Percentiles rank a stretch among this genome's conserved stretches.
Conservation (phyloP, 2,888 invertebrate genomes). For the Coecobrya sp. region DNA sequence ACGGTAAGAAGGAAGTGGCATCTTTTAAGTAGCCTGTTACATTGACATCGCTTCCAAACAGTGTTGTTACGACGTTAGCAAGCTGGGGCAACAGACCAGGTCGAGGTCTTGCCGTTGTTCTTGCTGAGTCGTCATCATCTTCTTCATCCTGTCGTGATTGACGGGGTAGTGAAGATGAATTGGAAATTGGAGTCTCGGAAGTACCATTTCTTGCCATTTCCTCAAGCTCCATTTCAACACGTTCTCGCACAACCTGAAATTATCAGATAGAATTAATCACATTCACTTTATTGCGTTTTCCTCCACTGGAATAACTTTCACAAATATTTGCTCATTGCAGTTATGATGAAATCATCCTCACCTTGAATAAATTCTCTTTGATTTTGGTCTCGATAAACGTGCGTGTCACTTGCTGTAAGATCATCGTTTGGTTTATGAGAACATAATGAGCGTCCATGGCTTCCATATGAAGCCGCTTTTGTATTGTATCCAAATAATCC, state of each 20-base stretch:
- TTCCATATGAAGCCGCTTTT: conserved; percentile 77
- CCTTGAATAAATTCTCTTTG: conserved; percentile 85
- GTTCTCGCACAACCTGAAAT: conserved; percentile 55
- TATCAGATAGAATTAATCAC: too few relatives aligned
- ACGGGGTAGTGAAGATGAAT: neutral
- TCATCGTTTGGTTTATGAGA: conserved; percentile 82
- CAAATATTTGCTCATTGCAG: neutral
- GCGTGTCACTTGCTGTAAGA: conserved; percentile 80
- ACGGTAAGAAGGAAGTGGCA: conserved; percentile 83
- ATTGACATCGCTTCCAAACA: conserved; percentile 85
- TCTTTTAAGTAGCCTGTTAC: conserved; percentile 84
- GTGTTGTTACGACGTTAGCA: conserved; percentile 83
- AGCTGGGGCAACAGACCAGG: conserved; percentile 77
- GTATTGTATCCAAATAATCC: conserved; percentile 81
- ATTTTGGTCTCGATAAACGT: conserved; percentile 84
- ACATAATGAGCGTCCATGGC: conserved; percentile 73
- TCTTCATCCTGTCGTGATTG: conserved; percentile 71
- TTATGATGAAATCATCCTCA: conserved; percentile 31
- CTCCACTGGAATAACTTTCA: neutral
- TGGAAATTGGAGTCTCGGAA: too few relatives aligned
- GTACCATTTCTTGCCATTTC: conserved; percentile 32
- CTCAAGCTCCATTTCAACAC: conserved; percentile 54
- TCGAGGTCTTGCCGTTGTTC: conserved; percentile 18
- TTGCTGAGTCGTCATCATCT: conserved; percentile 38
- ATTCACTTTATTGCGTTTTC: neutral